These are phyloP conservation scores for Apogon talboti DNA, from an alignment of 2,797 vertebrate genomes.

Conservation along the genomic window DNA sequence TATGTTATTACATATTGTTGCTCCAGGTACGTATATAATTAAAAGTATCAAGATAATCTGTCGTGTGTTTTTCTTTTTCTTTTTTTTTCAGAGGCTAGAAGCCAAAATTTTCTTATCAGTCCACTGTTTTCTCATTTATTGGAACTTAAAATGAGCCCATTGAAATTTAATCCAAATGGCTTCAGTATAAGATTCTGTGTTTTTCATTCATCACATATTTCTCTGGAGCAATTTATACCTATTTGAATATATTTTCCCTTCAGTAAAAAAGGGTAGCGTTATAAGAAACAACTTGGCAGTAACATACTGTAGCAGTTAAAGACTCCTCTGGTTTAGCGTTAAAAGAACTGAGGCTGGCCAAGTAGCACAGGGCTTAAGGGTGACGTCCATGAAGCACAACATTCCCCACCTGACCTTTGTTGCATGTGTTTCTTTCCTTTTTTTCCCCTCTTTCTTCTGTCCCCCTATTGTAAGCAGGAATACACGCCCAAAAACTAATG, in stretches of 20 bases:
- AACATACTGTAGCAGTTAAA: not conserved
- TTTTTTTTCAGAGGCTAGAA: not conserved
- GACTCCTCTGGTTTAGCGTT: not conserved
- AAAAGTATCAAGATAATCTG: no score
- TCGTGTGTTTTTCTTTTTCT: no score
- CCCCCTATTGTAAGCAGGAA: no score
- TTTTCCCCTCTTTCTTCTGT: no score
- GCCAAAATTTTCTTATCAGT: not conserved
- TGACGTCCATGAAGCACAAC: no score
- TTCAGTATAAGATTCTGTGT: not conserved
- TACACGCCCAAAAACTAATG: no score
- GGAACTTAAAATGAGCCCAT: not conserved
- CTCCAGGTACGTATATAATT: no score
- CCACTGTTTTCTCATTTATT: not conserved
- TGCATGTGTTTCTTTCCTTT: no score
- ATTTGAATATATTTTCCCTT: not conserved
- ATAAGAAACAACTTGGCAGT: not conserved
- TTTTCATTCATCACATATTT: not conserved
- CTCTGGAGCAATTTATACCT: not conserved
- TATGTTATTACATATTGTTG: no score
- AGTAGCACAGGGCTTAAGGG: no score
- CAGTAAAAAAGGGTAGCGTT: not conserved
- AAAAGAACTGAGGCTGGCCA: not conserved
- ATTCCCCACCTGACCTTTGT: no score
- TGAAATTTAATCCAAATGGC: not conserved